A percentile compares a stretch with the other conserved stretches of the same genome.
Conservation (phyloP, 2,113 vertebrate genomes). For the Plecturocebus donacophilus region DNA sequence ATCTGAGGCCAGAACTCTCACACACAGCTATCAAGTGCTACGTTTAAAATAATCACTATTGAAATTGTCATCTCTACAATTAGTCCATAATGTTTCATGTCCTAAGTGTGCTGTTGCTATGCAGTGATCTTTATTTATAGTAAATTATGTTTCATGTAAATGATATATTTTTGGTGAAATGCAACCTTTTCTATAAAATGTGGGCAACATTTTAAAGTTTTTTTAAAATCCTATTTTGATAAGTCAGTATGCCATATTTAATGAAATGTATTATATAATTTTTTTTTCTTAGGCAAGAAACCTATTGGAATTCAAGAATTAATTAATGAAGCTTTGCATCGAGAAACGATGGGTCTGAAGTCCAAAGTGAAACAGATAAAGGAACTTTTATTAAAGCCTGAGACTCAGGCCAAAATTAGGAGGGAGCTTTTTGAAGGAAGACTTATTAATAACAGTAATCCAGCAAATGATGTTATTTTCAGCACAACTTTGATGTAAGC, state of each 20-base stretch:
- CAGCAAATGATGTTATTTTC: constrained; percentile 55
- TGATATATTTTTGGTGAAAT: constrained; percentile 84
- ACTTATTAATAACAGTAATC: constrained; percentile 61
- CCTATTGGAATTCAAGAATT: constrained; percentile 78
- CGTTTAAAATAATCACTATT: constrained; percentile 76
- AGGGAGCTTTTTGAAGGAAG: constrained; percentile 86
- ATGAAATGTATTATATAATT: constrained; percentile 83
- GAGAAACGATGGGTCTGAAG: constrained; percentile 84
- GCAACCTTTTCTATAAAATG: constrained; percentile 80
- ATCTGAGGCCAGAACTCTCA: constrained; percentile 64
- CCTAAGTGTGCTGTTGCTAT: constrained; percentile 53
- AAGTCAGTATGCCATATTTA: constrained; percentile 63
- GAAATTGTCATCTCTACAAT: constrained; percentile 71
- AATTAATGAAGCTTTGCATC: constrained; percentile 85
- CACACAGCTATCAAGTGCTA: constrained; percentile 77
- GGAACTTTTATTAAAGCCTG: constrained; percentile 85
- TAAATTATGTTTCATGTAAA: constrained; percentile 81
- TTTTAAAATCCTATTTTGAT: constrained; percentile 70
- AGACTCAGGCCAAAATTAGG: constrained; percentile 85
- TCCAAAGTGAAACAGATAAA: constrained; percentile 87
- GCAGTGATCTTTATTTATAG: constrained; percentile 79
- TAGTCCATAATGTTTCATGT: constrained; percentile 71
- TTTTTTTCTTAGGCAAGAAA: constrained; percentile 86
- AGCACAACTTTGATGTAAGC: constrained; percentile 51
- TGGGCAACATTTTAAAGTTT: constrained; percentile 67